These are phyloP conservation scores for Dufourea novaeangliae DNA, from an alignment of 1,140 invertebrate genomes.

Conservation along the genomic window DNA sequence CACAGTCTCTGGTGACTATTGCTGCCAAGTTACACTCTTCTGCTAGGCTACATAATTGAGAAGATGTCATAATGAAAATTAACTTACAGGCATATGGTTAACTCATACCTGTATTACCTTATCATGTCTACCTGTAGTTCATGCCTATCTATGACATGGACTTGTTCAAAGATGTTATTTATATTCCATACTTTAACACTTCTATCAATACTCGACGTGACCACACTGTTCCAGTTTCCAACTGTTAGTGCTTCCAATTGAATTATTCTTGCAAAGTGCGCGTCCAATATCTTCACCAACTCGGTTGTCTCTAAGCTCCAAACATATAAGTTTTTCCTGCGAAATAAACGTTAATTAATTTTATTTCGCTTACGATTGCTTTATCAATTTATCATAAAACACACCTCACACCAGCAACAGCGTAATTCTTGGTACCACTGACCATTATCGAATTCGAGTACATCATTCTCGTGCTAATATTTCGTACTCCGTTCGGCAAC, in stretches of 20 bases:
- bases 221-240: constrained; percentile 95
- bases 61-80: neutral
- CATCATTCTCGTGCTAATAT: constrained; percentile 95
- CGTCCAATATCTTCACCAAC: constrained; percentile 95
- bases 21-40: constrained; percentile 89
- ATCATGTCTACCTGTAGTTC: constrained; percentile 97
- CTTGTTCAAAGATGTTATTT: constrained; percentile 99
- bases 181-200: constrained; percentile 99
- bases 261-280: constrained; percentile 98
- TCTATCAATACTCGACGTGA: constrained; percentile 98
- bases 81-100: neutral
- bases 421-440: constrained; percentile 94
- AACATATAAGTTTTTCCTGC: constrained; percentile 96
- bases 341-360: constrained; percentile 28
- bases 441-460: constrained; percentile 95
- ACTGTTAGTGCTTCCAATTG: constrained; percentile 92
- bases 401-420: constrained; percentile 95
- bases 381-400: neutral
- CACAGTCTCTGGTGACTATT: constrained; percentile 94
- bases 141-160: constrained; percentile 97
- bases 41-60: constrained; percentile 84
- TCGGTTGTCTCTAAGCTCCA: constrained; percentile 92
- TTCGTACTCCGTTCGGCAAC: constrained; percentile 94
- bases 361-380: neutral
- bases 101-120: constrained; percentile 82